Conservation (phyloP, 2,888 invertebrate genomes). For the Andrena haemorrhoa region DNA sequence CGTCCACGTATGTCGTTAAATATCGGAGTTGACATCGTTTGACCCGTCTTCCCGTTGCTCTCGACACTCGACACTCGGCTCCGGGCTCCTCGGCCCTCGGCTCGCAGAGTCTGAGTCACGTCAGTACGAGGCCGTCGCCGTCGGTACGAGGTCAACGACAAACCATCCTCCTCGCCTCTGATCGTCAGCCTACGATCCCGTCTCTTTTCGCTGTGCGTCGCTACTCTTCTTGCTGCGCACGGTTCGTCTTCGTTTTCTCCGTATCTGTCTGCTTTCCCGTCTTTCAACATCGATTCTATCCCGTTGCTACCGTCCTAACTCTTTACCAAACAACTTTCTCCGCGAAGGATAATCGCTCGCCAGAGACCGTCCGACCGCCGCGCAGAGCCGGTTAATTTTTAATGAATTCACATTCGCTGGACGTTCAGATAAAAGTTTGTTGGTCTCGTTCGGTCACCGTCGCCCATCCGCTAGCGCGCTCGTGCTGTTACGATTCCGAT, state of each 20-base stretch:
- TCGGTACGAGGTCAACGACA: conserved; percentile 64
- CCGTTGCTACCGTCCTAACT: background rate
- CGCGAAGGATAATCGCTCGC: background rate
- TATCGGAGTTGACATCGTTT: conserved; percentile 83
- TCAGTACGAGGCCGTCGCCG: conserved; percentile 65
- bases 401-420: background rate
- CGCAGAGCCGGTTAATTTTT: background rate
- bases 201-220: conserved; percentile 16
- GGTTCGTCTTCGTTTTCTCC: conserved; percentile 7
- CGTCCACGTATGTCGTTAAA: conserved; percentile 80
- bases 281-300: no score
- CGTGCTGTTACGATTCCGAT: background rate
- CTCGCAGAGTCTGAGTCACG: conserved; percentile 71
- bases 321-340: background rate
- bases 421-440: background rate
- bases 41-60: conserved; percentile 81
- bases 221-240: background rate
- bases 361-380: background rate
- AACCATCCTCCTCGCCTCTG: conserved; percentile 50
- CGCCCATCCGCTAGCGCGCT: background rate
- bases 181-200: conserved; percentile 25
- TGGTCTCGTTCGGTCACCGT: background rate
- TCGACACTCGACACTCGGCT: conserved; percentile 58
- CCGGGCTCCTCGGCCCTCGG: conserved; percentile 56
- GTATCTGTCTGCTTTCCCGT: background rate